Evolutionary conservation across 2,888 invertebrate genomes (phyloP).

Genomic region (Ennomos erosarius): DNA sequence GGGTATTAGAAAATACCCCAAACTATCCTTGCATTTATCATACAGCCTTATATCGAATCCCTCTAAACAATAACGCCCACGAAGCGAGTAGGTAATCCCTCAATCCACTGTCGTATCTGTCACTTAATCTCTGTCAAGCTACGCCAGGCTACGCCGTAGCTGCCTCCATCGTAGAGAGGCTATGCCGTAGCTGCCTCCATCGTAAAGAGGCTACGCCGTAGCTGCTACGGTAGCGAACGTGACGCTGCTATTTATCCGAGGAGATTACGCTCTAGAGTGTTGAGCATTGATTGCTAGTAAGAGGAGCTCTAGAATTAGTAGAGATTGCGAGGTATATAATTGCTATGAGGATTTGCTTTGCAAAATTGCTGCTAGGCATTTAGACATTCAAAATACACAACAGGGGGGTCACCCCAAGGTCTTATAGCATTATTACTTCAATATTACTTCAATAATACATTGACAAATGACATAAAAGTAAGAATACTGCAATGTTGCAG

Average conservation of each 20-base stretch:
- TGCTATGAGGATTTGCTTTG: not conserved
- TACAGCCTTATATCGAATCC: constrained; percentile 1
- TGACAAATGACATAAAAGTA: too few species aligned
- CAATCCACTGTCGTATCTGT: constrained; percentile 15
- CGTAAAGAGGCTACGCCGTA: constrained; percentile 17
- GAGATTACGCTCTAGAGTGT: constrained; percentile 28
- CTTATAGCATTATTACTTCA: too few species aligned
- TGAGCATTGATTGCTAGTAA: constrained; percentile 30
- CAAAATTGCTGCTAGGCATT: not conserved
- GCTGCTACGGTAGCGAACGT: constrained; percentile 18
- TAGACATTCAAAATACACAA: too few species aligned
- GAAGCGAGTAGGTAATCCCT: constrained; percentile 6
- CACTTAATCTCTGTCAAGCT: constrained; percentile 24
- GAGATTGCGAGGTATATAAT: not conserved
- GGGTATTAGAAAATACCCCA: too few species aligned
- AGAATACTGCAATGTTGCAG: too few species aligned
- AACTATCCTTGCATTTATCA: too few species aligned
- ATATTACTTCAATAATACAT: too few species aligned
- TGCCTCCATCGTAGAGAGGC: constrained; percentile 11
- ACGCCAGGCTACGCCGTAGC: constrained; percentile 10
- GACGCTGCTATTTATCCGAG: constrained; percentile 31
- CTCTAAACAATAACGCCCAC: constrained; percentile 3
- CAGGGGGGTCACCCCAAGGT: too few species aligned
- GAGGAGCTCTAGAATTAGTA: constrained; percentile 8
- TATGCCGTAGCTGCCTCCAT: constrained; percentile 19